Percentiles rank a stretch among this genome's conserved stretches.
Evolutionary conservation across 2,888 invertebrate genomes (phyloP).

Genomic region (Caenorhabditis imperialis): DNA sequence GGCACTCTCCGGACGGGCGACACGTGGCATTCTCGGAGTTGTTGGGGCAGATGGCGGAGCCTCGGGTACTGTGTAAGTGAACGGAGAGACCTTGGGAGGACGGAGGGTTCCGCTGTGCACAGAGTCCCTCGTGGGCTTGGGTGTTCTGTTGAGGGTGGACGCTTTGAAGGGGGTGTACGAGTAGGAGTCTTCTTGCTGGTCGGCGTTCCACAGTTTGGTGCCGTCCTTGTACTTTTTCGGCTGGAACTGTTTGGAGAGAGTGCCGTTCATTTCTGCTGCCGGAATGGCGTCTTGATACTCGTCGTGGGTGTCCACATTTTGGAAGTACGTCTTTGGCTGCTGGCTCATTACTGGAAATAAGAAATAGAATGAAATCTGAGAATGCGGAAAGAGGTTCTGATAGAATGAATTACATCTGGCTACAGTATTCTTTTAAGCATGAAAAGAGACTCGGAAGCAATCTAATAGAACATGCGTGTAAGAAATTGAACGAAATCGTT

Average conservation of each 20-base stretch:
- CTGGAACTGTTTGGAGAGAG: constrained; percentile 54
- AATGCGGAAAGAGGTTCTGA: no score
- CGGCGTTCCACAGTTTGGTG: constrained; percentile 42
- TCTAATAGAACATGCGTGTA: constrained; percentile 2
- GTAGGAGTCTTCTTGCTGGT: constrained; percentile 29
- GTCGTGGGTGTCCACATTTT: constrained; percentile 53
- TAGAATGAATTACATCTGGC: not conserved
- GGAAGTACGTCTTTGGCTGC: constrained; percentile 41
- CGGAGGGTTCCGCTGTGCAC: constrained; percentile 52
- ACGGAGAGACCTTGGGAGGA: constrained; percentile 47
- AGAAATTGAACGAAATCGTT: constrained; percentile 1
- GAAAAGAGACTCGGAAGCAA: not conserved
- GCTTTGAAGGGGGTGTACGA: constrained; percentile 55
- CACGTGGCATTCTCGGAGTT: constrained; percentile 42
- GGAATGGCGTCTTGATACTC: constrained; percentile 23
- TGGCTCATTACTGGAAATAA: constrained; percentile 56
- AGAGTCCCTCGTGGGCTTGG: constrained; percentile 45
- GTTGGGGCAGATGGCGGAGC: constrained; percentile 42
- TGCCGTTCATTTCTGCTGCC: constrained; percentile 28
- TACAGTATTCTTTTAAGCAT: no score
- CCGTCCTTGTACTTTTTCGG: constrained; percentile 54
- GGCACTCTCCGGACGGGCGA: constrained; percentile 49
- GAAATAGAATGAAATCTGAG: no score
- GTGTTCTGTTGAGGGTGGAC: constrained; percentile 41
- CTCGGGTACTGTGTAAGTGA: constrained; percentile 14